Base-by-base conservation (phyloP, 2,113 vertebrate genomes). In the Antidorcas marsupialis region DNA sequence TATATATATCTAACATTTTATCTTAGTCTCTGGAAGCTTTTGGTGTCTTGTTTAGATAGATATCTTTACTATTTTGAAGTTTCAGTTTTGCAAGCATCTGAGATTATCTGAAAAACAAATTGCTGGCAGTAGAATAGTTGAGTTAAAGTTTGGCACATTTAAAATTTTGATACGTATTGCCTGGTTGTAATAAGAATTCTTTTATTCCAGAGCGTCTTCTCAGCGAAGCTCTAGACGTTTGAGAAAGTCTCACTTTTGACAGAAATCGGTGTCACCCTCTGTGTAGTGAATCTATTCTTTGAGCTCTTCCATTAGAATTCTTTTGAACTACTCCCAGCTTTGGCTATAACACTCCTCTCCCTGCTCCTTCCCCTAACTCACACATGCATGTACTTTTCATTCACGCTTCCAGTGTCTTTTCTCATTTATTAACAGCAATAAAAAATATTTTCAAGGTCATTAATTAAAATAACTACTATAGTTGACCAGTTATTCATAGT, bases 401-500 rank as follows among this genome's bases (percentile, higher is more conserved):
- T 94, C 27, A 84, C 16, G 62, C 82, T 83, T 76, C 23, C 5
- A 39, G 27, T 55, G 12, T 79, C 74, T 82, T 85, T 64, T 27
- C 21, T 89, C 23, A 25, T 84, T 21, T 91, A 1, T 85, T 88
- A 87, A 84, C 17, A 62, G 33, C 27, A 78, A 50, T 45, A 84
- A 60, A 76, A 89, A 83, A 50, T 36, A 30, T 36, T 62, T 52
- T 85, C 43, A 87, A 30, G 50, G 10, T 87, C 53, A 57, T 23
- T 85, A 78, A 83, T 92, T 96, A 96, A 87, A 95, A 62, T 87
- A 94, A 47, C 94, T 59, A 91, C 45, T 87, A 79, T 23, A 90
- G 36, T 43, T 67, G 45, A 88, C 94, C 50, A 50, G 0, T 96
- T 95, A 85, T 82, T 91, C 23, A 43, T 87, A 60, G 67, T 92